Percentiles rank a stretch among this genome's conserved stretches.
Evolutionary conservation across 1,140 invertebrate genomes (phyloP).

Genomic region (Bathynomus jamesi): DNA sequence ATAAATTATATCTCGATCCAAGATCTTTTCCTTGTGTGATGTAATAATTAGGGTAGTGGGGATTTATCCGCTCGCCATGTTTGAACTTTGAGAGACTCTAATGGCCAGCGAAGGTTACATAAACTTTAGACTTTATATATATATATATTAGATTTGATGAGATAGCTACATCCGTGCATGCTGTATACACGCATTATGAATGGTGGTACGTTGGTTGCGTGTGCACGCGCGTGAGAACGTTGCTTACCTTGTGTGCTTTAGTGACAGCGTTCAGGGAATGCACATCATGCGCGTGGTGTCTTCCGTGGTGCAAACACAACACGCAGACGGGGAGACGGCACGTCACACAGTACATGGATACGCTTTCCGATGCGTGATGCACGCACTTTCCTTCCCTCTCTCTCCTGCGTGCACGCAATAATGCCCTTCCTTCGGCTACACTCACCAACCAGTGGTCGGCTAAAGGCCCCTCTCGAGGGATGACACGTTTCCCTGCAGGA

Average conservation of each 20-base stretch:
- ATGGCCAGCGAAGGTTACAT: too few species aligned
- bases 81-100: too few species aligned
- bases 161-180: too few species aligned
- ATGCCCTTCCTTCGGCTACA: slow-evolving; percentile 14
- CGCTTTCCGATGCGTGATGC: slow-evolving; percentile 28
- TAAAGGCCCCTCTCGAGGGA: slow-evolving; percentile 27
- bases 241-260: slow-evolving; percentile 21
- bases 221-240: too few species aligned
- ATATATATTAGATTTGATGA: too few species aligned
- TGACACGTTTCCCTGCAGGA: slow-evolving; percentile 28
- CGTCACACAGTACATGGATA: slow-evolving; percentile 35
- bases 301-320: slow-evolving; percentile 22
- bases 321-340: slow-evolving; percentile 32
- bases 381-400: slow-evolving; percentile 27
- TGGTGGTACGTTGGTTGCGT: too few species aligned
- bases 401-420: slow-evolving; percentile 15
- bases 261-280: slow-evolving; percentile 33
- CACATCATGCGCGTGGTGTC: slow-evolving; percentile 23
- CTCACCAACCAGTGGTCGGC: slow-evolving; percentile 20
- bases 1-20: too few species aligned
- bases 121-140: too few species aligned
- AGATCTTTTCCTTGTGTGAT: too few species aligned
- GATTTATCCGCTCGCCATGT: too few species aligned
- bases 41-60: too few species aligned
- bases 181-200: too few species aligned